Evolutionary conservation across 2,888 invertebrate species (phyloP).

Genomic region (Erpobdella octoculata): DNA sequence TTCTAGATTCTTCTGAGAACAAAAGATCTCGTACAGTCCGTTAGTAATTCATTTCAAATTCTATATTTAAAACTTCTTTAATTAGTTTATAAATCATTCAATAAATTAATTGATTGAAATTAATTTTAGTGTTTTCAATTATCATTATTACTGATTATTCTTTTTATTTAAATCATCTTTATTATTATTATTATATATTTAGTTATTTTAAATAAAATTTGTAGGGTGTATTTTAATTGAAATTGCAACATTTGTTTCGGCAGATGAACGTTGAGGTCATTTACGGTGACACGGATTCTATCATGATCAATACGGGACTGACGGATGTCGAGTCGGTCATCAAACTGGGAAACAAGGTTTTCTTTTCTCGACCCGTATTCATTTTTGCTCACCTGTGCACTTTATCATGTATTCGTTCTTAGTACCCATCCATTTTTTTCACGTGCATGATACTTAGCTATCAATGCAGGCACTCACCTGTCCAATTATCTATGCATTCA

Average conservation of each 20-base stretch:
- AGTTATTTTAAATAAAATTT: no score
- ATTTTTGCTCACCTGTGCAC: no score
- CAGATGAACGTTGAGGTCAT: slow-evolving; percentile 76
- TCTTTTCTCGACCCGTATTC: no score
- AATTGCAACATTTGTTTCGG: not conserved
- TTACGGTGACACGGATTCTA: slow-evolving; percentile 98
- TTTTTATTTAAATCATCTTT: no score
- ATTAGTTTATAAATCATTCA: not conserved
- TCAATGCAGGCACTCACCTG: no score
- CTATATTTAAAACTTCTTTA: not conserved
- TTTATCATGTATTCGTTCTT: not conserved
- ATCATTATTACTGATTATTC: not conserved
- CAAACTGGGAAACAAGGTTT: slow-evolving; percentile 60
- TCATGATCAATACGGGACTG: slow-evolving; percentile 93
- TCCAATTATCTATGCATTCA: no score
- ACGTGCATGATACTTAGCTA: not conserved
- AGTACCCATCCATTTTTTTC: not conserved
- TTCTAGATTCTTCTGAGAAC: slow-evolving; percentile 68
- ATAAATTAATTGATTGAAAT: not conserved
- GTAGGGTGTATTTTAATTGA: not conserved
- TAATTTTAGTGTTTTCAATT: not conserved
- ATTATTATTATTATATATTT: no score
- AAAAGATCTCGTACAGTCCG: slow-evolving; percentile 77
- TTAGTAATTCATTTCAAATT: slow-evolving; percentile 33
- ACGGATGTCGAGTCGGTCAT: slow-evolving; percentile 72